Percentiles rank a stretch among this genome's conserved stretches.
phyloP scores from a whole-genome alignment of 2,888 invertebrate genomes.

The Pachliopta kotzebuea region DNA sequence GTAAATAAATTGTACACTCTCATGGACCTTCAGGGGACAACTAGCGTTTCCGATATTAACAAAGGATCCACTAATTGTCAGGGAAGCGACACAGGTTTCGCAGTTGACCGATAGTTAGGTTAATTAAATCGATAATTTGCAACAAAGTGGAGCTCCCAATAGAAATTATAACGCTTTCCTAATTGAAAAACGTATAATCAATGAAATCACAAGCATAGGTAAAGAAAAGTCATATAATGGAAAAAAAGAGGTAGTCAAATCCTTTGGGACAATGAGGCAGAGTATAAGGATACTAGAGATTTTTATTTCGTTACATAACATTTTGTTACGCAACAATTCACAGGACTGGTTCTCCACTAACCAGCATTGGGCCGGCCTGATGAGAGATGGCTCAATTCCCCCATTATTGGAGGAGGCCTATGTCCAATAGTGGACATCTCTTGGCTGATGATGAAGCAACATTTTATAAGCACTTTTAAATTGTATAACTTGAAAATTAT shows the following conservation, averaged over 20 bases:
- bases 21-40: background rate
- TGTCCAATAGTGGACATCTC: no score
- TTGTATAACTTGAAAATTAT: slow-evolving; percentile 6
- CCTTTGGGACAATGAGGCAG: slow-evolving; percentile 5
- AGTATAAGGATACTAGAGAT: background rate
- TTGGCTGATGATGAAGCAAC: no score
- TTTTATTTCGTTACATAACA: background rate
- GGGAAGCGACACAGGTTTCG: background rate
- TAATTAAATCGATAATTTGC: slow-evolving; percentile 7
- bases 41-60: slow-evolving; percentile 14
- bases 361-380: no score
- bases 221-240: background rate
- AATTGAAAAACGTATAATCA: no score
- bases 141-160: no score
- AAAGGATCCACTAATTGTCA: slow-evolving; percentile 2
- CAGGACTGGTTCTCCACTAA: no score
- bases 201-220: no score
- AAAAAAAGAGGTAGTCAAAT: slow-evolving; percentile 3
- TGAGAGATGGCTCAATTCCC: no score
- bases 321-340: no score
- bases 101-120: background rate
- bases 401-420: no score
- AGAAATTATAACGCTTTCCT: no score
- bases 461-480: slow-evolving; percentile 2
- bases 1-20: slow-evolving; percentile 17